phyloP scores from a whole-genome alignment of 1,140 invertebrate species.

The Artemia franciscana region DNA sequence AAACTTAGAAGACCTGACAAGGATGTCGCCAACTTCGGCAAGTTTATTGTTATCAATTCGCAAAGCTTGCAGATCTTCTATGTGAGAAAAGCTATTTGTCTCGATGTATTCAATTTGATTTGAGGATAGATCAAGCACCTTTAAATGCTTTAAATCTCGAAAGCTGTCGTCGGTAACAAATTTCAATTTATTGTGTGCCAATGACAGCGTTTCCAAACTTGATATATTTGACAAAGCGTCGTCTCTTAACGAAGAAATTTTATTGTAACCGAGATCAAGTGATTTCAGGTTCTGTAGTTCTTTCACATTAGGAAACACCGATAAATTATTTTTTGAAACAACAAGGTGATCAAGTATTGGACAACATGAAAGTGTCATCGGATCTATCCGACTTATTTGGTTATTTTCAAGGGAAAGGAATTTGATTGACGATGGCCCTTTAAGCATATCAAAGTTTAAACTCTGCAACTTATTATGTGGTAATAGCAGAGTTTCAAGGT shows the following conservation, averaged over 20 bases:
- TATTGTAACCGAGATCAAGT: slow-evolving; percentile 63
- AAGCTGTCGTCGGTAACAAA: slow-evolving; percentile 40
- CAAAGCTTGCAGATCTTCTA: slow-evolving; percentile 46
- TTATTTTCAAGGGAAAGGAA: slow-evolving; percentile 51
- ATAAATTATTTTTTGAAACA: slow-evolving; percentile 55
- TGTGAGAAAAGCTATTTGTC: slow-evolving; percentile 46
- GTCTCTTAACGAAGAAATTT: slow-evolving; percentile 47
- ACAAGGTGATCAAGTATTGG: slow-evolving; percentile 59
- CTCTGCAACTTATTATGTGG: slow-evolving; percentile 41
- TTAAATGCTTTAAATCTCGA: slow-evolving; percentile 48
- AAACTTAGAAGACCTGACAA: slow-evolving; percentile 48
- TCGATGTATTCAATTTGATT: slow-evolving; percentile 67
- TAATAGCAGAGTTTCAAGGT: slow-evolving; percentile 45
- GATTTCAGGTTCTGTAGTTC: slow-evolving; percentile 29
- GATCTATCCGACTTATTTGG: slow-evolving; percentile 36
- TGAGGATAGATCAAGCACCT: slow-evolving; percentile 61
- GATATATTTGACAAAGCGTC: slow-evolving; percentile 57
- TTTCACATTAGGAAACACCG: slow-evolving; percentile 47
- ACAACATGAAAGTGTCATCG: slow-evolving; percentile 49
- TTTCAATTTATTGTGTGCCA: slow-evolving; percentile 50
- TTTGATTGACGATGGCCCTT: slow-evolving; percentile 41
- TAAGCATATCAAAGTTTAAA: slow-evolving; percentile 40
- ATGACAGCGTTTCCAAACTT: slow-evolving; percentile 52
- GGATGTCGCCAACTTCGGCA: slow-evolving; percentile 61
- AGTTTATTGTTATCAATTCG: slow-evolving; percentile 62